phyloP scores from a whole-genome alignment of 2,113 vertebrate genomes.

The Jacana jacana region DNA sequence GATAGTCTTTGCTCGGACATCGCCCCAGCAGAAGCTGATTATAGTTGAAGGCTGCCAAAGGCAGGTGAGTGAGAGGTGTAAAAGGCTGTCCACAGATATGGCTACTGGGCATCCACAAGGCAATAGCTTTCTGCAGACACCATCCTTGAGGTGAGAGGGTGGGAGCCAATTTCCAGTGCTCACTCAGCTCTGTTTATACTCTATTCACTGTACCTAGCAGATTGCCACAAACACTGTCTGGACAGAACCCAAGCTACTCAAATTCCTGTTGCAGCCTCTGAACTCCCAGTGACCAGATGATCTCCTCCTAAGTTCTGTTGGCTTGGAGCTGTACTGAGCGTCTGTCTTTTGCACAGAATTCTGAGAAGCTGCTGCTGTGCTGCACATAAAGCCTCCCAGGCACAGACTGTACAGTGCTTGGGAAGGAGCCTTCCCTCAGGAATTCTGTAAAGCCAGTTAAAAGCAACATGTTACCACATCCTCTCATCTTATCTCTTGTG shows the following conservation, averaged over 20 bases:
- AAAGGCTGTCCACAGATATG: fast-evolving
- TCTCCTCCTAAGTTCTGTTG: not conserved
- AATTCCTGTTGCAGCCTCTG: not conserved
- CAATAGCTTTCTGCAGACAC: not conserved
- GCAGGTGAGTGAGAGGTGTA: conserved; percentile 60
- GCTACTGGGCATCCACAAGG: not conserved
- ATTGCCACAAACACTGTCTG: not conserved
- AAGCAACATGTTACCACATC: not conserved
- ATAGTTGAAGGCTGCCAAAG: conserved; percentile 83
- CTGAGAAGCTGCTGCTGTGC: not conserved
- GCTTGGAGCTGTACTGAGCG: not conserved
- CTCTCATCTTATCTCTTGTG: not conserved
- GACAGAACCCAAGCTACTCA: not conserved
- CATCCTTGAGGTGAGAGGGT: not conserved
- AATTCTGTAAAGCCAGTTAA: not conserved
- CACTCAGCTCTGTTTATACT: not conserved
- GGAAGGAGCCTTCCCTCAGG: not conserved
- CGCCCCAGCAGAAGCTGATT: conserved; percentile 80
- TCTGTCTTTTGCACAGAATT: not conserved
- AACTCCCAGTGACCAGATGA: not conserved
- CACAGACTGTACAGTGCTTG: not conserved
- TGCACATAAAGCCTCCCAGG: not conserved
- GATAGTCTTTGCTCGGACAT: conserved; percentile 81
- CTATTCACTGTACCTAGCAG: not conserved
- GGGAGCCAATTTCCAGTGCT: not conserved